Base-by-base conservation (phyloP, 2,797 vertebrate genomes). In the Chloroceryle inda region DNA sequence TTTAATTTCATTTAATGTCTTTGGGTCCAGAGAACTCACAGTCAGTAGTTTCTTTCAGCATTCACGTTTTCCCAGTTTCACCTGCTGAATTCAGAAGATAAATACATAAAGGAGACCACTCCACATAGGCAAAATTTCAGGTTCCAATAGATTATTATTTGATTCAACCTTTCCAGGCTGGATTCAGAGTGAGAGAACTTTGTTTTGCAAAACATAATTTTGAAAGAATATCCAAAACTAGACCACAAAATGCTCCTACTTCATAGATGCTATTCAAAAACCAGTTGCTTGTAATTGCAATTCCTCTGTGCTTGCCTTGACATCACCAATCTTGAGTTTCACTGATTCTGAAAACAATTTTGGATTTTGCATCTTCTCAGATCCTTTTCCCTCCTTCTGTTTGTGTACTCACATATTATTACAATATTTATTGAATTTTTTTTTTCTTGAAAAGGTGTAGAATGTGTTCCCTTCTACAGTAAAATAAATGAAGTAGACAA, bases 401-500 rank as follows among this genome's bases (percentile, higher is more conserved):
- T 79, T 47, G 17, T 59, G 3, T 72, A 38, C 38, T 42, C 6
- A 1, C 5, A 40, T 26, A 56, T 22, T 77, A 42, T 80, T 68
- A 55, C 91, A 78, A 79, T 61, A 74, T 64, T 56, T 91, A 42
- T 38, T 56, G 27, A 62, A 24, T 1, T 9, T 44, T 52, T 1
- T 9, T 44, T 52, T 93, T 83, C 38, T 35, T 81, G 18, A 72
- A 69, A 85, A 55, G 62, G 56, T 29, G 11, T 35, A 33, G 38
- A 56, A 58, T 56, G 5, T 37, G 18, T 63, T 76, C 3, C 13
- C 7, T 61, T 62, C 44, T 80, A 44, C 8, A 69, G 13, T 66
- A 91, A 90, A 94, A 82, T 61, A 83, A 87, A 61, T 89, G 12
- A 94, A 90, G 33, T 74, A 44, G 52, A 59, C 37, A 85, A 88